These are phyloP conservation scores for Drosophila ochracea DNA, from an alignment of 2,888 invertebrate species.

Conservation along the genomic window DNA sequence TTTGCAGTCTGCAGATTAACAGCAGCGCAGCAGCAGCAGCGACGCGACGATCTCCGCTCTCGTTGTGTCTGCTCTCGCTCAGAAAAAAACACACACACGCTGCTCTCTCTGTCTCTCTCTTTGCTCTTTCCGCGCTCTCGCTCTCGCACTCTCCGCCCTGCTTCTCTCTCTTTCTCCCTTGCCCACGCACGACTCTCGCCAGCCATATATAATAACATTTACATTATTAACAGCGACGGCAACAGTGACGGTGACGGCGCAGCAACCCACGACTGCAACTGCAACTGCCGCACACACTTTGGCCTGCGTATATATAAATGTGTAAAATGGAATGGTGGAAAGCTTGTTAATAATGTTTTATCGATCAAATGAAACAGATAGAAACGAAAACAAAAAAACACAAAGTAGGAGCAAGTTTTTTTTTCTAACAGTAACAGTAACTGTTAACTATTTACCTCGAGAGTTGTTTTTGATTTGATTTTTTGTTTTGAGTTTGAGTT, in stretches of 20 bases:
- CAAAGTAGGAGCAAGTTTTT: constrained; percentile 1
- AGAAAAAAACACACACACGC: constrained; percentile 32
- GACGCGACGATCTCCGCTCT: constrained; percentile 67
- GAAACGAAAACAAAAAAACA: constrained; percentile 43
- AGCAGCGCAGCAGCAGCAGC: constrained; percentile 53
- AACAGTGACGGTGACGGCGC: constrained; percentile 47
- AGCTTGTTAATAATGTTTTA: constrained; percentile 71
- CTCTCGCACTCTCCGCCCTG: constrained; percentile 42
- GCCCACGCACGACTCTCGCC: constrained; percentile 56
- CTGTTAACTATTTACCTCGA: constrained; percentile 3
- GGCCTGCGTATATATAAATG: constrained; percentile 81
- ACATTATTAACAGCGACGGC: constrained; percentile 50
- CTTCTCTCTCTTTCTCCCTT: constrained; percentile 54
- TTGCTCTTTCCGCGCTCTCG: constrained; percentile 45
- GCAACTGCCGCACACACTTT: constrained; percentile 73
- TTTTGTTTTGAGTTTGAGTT: constrained; percentile 38
- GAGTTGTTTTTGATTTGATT: constrained; percentile 31
- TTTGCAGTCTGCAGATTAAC: constrained; percentile 43
- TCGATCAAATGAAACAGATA: constrained; percentile 50
- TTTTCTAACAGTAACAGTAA: constrained; percentile 7
- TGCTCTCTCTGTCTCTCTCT: constrained; percentile 43
- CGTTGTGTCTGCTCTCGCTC: constrained; percentile 43
- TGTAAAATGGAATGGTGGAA: constrained; percentile 76
- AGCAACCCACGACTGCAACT: constrained; percentile 57
- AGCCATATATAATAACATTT: constrained; percentile 57